Conservation (phyloP, 1,140 invertebrate genomes). For the Drosophila parvula region DNA sequence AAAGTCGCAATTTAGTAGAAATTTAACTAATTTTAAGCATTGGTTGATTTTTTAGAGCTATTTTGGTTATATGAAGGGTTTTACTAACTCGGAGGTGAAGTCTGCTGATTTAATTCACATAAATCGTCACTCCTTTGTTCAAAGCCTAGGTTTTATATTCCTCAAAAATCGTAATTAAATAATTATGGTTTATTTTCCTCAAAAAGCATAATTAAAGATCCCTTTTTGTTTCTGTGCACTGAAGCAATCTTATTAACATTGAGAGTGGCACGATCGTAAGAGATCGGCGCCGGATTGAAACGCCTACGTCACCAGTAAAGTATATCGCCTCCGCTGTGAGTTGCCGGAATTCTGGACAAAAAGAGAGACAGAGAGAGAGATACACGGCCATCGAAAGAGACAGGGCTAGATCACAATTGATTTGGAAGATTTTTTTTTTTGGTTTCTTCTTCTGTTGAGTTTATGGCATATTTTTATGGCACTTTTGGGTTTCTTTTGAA, state of each 20-base stretch:
- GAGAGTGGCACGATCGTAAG: constrained; percentile 33
- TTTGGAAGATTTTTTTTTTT: constrained; percentile 39
- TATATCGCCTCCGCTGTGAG: constrained; percentile 18
- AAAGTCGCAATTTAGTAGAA: neutral
- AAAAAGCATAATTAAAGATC: neutral
- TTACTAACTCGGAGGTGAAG: neutral
- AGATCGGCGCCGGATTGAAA: constrained; percentile 41
- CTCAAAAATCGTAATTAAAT: neutral
- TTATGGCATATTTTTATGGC: constrained; percentile 66
- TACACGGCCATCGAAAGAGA: constrained; percentile 5
- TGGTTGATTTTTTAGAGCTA: neutral
- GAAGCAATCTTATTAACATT: constrained; percentile 29
- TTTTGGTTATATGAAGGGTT: neutral
- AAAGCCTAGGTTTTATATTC: neutral
- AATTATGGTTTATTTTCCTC: neutral
- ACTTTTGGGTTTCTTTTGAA: constrained; percentile 46
- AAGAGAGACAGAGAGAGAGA: constrained; percentile 12
- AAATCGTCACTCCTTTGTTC: neutral
- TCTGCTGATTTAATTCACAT: neutral
- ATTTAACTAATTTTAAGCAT: neutral
- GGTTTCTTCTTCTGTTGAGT: constrained; percentile 23
- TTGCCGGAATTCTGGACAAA: constrained; percentile 37
- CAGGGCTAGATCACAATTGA: constrained; percentile 43
- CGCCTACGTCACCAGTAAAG: constrained; percentile 35
- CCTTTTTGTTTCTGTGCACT: constrained; percentile 14